These are phyloP conservation scores for Halesus radiatus DNA, from an alignment of 1,140 invertebrate species.

Conservation along the genomic window DNA sequence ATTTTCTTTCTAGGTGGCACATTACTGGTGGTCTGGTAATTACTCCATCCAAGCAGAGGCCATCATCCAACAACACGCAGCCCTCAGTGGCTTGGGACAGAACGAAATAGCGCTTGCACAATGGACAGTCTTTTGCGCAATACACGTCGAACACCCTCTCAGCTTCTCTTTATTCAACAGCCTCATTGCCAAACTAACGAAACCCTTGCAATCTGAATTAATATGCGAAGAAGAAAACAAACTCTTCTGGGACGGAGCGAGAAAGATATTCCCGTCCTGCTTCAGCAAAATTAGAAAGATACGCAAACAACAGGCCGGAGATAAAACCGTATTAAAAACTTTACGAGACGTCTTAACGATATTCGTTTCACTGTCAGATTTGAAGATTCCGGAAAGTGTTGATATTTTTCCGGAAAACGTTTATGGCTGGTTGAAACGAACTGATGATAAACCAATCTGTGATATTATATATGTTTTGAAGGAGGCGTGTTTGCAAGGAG, in stretches of 20 bases:
- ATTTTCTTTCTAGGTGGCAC: constrained; percentile 72
- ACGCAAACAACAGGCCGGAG: constrained; percentile 77
- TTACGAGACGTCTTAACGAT: constrained; percentile 80
- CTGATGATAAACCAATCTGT: constrained; percentile 68
- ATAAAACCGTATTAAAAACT: constrained; percentile 77
- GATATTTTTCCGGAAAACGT: constrained; percentile 79
- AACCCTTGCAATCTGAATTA: constrained; percentile 74
- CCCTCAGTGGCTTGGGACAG: constrained; percentile 87
- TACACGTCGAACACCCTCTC: constrained; percentile 83
- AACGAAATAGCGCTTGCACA: constrained; percentile 78
- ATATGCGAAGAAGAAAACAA: constrained; percentile 80
- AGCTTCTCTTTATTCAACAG: constrained; percentile 81
- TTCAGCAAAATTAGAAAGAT: constrained; percentile 81
- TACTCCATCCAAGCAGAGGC: constrained; percentile 86
- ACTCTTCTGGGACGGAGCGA: constrained; percentile 84
- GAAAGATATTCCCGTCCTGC: constrained; percentile 82
- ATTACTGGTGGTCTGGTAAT: constrained; percentile 88
- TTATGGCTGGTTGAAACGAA: constrained; percentile 75
- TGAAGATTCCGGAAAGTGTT: constrained; percentile 73
- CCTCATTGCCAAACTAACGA: constrained; percentile 76
- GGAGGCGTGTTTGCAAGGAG: constrained; percentile 79
- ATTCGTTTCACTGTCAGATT: constrained; percentile 71
- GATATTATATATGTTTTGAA: constrained; percentile 75
- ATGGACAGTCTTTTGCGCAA: constrained; percentile 81
- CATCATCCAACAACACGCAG: constrained; percentile 90